Conservation (phyloP, 2,797 vertebrate species). For the Chelon labrosus region DNA sequence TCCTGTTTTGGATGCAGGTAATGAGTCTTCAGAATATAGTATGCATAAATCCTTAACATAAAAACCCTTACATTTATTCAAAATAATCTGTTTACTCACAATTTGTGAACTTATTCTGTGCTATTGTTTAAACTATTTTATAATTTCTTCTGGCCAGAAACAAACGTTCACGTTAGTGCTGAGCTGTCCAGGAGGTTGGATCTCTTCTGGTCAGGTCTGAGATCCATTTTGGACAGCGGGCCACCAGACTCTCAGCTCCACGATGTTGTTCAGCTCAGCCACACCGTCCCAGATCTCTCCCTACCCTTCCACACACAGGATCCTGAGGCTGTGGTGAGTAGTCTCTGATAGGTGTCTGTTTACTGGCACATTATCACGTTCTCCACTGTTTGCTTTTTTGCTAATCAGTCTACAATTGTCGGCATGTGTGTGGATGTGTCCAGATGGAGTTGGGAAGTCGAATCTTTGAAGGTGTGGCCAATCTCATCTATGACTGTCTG, state of each 20-base stretch:
- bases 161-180: not conserved
- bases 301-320: slow-evolving; percentile 75
- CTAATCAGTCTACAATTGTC: not conserved
- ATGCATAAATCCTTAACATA: not conserved
- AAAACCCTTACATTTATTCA: not conserved
- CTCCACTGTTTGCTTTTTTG: not conserved
- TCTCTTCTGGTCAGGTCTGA: slow-evolving; percentile 91
- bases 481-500: slow-evolving; percentile 90
- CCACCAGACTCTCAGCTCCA: slow-evolving; percentile 86
- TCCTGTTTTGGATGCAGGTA: slow-evolving; percentile 46
- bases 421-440: slow-evolving; percentile 11
- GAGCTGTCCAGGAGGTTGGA: slow-evolving; percentile 67
- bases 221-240: slow-evolving; percentile 84
- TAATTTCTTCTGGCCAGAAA: not conserved
- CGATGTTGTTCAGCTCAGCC: slow-evolving; percentile 85
- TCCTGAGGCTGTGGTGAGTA: slow-evolving; percentile 80
- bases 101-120: not conserved
- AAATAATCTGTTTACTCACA: not conserved
- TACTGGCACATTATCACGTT: not conserved
- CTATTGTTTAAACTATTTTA: not conserved
- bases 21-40: not conserved
- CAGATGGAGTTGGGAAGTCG: slow-evolving; percentile 85
- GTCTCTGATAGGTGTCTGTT: not conserved
- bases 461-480: slow-evolving; percentile 90
- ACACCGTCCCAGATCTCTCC: slow-evolving; percentile 70